phyloP scores from a whole-genome alignment of 2,113 vertebrate species.

The Scortum barcoo region DNA sequence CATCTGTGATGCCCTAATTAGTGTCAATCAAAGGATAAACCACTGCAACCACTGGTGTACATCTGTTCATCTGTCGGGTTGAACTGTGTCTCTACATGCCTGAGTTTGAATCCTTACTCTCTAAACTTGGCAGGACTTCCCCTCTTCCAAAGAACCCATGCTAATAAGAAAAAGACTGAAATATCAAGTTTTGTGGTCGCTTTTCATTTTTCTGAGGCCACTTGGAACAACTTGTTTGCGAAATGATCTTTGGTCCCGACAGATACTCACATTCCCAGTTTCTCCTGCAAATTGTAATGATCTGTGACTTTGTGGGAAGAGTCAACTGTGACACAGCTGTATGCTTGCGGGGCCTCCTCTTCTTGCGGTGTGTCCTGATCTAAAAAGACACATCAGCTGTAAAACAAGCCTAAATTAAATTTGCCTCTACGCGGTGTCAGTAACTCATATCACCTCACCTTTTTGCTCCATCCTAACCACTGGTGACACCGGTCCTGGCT shows the following conservation, averaged over 20 bases:
- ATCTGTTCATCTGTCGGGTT: background rate
- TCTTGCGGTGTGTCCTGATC: slow-evolving; percentile 57
- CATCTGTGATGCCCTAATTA: background rate
- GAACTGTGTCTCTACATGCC: slow-evolving; percentile 36
- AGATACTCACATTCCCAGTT: slow-evolving; percentile 89
- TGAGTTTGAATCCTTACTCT: background rate
- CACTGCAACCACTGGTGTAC: background rate
- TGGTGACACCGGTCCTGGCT: slow-evolving; percentile 81
- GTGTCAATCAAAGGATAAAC: background rate
- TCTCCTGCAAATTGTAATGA: slow-evolving; percentile 85
- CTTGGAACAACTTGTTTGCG: background rate
- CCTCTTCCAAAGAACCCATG: accelerated
- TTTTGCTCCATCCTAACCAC: slow-evolving; percentile 79
- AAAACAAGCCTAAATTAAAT: background rate
- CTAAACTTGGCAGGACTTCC: background rate
- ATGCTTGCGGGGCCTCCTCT: slow-evolving; percentile 65
- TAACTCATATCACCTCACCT: slow-evolving; percentile 68
- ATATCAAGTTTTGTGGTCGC: background rate
- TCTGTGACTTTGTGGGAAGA: slow-evolving; percentile 83
- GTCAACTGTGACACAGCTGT: slow-evolving; percentile 79
- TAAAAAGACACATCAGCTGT: slow-evolving; percentile 18
- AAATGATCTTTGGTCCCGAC: background rate
- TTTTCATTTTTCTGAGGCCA: background rate
- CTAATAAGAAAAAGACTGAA: background rate
- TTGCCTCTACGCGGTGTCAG: background rate